These are phyloP conservation scores for Leptopterna dolabrata DNA, from an alignment of 2,888 invertebrate genomes.

Conservation along the genomic window DNA sequence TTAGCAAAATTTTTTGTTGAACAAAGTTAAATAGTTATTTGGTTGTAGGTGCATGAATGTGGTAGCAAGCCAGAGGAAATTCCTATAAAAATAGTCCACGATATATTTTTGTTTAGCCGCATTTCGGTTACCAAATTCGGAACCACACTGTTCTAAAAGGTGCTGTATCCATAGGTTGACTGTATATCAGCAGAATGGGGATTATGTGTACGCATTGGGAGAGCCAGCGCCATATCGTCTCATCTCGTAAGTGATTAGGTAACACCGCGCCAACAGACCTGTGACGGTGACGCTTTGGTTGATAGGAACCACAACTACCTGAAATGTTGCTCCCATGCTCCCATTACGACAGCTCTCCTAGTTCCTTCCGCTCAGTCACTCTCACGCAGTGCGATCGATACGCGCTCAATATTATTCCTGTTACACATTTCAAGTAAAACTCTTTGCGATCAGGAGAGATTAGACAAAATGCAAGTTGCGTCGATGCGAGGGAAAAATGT, in stretches of 20 bases:
- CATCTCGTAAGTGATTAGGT: background rate
- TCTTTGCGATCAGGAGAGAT: too few relatives aligned
- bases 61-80: too few relatives aligned
- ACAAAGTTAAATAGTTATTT: too few relatives aligned
- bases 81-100: too few relatives aligned
- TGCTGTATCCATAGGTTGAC: too few relatives aligned
- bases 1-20: too few relatives aligned
- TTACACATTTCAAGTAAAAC: background rate
- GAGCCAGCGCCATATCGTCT: background rate
- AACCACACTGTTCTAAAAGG: too few relatives aligned
- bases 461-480: too few relatives aligned
- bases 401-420: background rate
- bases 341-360: background rate
- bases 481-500: too few relatives aligned
- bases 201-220: background rate
- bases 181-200: background rate
- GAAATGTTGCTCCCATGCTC: background rate
- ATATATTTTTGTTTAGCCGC: too few relatives aligned
- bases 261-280: background rate
- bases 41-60: too few relatives aligned
- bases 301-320: background rate
- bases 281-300: background rate
- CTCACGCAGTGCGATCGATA: background rate
- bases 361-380: background rate
- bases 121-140: too few relatives aligned